These are phyloP conservation scores for Ctenopoma multispine DNA, from an alignment of 2,797 vertebrate genomes.

Conservation along the genomic window DNA sequence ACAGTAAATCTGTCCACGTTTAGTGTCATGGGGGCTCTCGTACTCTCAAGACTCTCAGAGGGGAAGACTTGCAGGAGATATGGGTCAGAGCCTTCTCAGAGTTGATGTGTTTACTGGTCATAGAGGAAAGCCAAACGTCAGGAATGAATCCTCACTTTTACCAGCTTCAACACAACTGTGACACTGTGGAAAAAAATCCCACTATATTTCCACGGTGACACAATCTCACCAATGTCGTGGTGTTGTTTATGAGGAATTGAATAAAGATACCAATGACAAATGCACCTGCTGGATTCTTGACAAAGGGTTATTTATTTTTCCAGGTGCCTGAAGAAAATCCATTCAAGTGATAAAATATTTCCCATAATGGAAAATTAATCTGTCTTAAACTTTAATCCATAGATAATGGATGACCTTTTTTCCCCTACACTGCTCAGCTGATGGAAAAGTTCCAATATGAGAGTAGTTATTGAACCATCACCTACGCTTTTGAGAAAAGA, in stretches of 20 bases:
- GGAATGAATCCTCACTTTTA: constrained; percentile 24
- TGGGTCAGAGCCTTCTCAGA: constrained; percentile 54
- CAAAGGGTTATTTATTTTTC: constrained; percentile 6
- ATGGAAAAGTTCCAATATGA: constrained; percentile 38
- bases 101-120: constrained; percentile 62
- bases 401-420: background rate
- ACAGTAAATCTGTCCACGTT: constrained; percentile 69
- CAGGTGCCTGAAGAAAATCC: background rate
- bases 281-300: constrained; percentile 25
- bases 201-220: constrained; percentile 19
- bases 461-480: background rate
- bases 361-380: constrained; percentile 17
- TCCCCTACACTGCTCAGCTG: constrained; percentile 7
- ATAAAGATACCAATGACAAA: constrained; percentile 21
- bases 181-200: constrained; percentile 16
- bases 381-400: constrained; percentile 11
- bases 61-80: constrained; percentile 50
- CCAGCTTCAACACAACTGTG: constrained; percentile 15
- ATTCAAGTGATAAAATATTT: constrained; percentile 14
- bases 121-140: constrained; percentile 36
- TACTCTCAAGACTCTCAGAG: constrained; percentile 35
- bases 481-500: background rate
- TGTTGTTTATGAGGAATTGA: constrained; percentile 22
- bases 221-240: constrained; percentile 16
- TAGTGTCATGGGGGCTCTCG: constrained; percentile 44